Evolutionary conservation across 1,140 invertebrate species (phyloP).

Genomic region (Musca vetustissima): DNA sequence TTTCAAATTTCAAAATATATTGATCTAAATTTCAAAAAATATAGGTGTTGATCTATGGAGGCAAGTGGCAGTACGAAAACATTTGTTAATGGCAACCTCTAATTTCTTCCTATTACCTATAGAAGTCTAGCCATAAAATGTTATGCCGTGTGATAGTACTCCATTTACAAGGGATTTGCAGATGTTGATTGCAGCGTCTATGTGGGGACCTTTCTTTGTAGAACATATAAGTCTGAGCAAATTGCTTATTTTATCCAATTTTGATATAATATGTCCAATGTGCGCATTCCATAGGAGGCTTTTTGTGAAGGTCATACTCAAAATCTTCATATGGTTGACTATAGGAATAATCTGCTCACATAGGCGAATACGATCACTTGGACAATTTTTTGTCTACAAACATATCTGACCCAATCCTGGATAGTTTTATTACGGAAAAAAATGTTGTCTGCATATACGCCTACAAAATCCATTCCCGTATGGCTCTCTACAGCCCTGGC

Average conservation of each 20-base stretch:
- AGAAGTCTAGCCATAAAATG: no score
- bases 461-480: neutral
- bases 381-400: neutral
- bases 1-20: no score
- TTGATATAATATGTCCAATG: neutral
- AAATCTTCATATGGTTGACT: neutral
- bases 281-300: neutral
- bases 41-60: no score
- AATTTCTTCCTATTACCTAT: no score
- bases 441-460: slow-evolving; percentile 11
- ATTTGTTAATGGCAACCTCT: no score
- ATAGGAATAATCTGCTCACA: neutral
- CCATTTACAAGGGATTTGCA: no score
- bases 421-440: neutral
- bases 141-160: no score
- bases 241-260: neutral
- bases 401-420: neutral
- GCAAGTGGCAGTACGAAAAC: no score
- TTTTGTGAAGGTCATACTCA: neutral
- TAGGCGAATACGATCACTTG: neutral
- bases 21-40: no score
- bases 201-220: neutral
- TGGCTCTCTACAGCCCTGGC: no score
- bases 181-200: no score
- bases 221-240: neutral